These are phyloP conservation scores for Morpho deidamia DNA, from an alignment of 2,888 invertebrate species.

Conservation along the genomic window DNA sequence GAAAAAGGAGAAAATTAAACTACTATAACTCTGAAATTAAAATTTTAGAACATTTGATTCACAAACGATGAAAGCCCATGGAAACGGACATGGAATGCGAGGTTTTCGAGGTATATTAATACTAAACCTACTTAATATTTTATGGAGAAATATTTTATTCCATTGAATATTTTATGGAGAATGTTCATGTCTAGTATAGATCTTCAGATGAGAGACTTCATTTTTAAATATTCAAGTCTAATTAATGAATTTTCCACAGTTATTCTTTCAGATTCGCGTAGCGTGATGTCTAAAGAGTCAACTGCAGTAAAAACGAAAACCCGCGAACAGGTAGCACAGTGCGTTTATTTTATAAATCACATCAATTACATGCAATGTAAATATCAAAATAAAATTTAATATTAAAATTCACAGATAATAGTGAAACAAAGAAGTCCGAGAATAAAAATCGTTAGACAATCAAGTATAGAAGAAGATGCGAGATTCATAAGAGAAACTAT, in stretches of 20 bases:
- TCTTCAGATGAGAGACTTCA: too few relatives aligned
- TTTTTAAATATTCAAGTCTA: too few relatives aligned
- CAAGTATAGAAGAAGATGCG: slow-evolving; percentile 70
- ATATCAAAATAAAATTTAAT: slow-evolving; percentile 18
- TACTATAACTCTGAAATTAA: too few relatives aligned
- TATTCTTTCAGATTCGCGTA: slow-evolving; percentile 47
- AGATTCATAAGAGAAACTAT: slow-evolving; percentile 68
- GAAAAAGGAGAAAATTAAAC: too few relatives aligned
- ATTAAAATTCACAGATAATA: slow-evolving; percentile 9
- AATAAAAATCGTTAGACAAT: slow-evolving; percentile 52
- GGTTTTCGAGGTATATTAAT: too few relatives aligned
- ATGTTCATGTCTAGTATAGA: too few relatives aligned
- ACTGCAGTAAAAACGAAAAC: slow-evolving; percentile 44
- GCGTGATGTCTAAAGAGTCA: slow-evolving; percentile 40
- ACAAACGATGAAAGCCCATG: too few relatives aligned
- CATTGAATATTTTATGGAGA: too few relatives aligned
- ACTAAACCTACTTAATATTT: too few relatives aligned
- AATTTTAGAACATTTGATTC: too few relatives aligned
- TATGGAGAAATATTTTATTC: too few relatives aligned
- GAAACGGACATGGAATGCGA: too few relatives aligned
- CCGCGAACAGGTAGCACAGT: slow-evolving; percentile 55
- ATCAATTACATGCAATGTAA: slow-evolving; percentile 5
- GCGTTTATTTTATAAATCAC: slow-evolving; percentile 15
- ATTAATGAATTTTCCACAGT: slow-evolving; percentile 19
- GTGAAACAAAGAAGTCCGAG: slow-evolving; percentile 34